Evolutionary conservation across 2,888 invertebrate genomes (phyloP).

Genomic region (Apoda limacodes): DNA sequence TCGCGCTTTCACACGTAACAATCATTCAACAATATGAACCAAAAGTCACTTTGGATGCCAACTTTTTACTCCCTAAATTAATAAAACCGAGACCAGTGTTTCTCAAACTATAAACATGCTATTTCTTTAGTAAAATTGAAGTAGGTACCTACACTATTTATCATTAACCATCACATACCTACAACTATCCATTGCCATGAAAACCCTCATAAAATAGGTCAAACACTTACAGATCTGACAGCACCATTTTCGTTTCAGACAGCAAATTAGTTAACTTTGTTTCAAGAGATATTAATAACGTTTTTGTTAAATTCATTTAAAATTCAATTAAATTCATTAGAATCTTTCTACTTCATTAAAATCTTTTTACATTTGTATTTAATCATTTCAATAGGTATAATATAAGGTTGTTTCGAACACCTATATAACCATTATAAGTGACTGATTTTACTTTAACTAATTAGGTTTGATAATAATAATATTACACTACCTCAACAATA

Average conservation of each 20-base stretch:
- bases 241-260: too few species aligned
- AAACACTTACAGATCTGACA: slow-evolving; percentile 63
- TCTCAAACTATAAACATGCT: slow-evolving; percentile 44
- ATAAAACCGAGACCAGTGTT: slow-evolving; percentile 58
- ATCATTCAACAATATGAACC: slow-evolving; percentile 65
- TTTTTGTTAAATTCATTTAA: slow-evolving; percentile 19
- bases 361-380: slow-evolving; percentile 10
- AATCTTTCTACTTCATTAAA: slow-evolving; percentile 12
- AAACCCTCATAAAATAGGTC: slow-evolving; percentile 34
- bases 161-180: too few species aligned
- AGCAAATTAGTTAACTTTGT: too few species aligned
- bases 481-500: slow-evolving; percentile 21
- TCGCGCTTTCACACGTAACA: slow-evolving; percentile 48
- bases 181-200: too few species aligned
- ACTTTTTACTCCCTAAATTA: slow-evolving; percentile 25
- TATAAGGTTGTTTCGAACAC: too few species aligned
- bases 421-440: too few species aligned
- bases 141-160: too few species aligned
- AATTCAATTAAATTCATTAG: slow-evolving; percentile 23
- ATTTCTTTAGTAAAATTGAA: slow-evolving; percentile 12
- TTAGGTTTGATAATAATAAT: slow-evolving; percentile 13
- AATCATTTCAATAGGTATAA: too few species aligned
- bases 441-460: slow-evolving; percentile 13
- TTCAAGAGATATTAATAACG: too few species aligned
- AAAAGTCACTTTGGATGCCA: slow-evolving; percentile 63